A percentile compares a stretch with the other conserved stretches of the same genome.
phyloP scores from a whole-genome alignment of 35 echinoderm and acorn worm species.

The Holothuria glaberrima region DNA sequence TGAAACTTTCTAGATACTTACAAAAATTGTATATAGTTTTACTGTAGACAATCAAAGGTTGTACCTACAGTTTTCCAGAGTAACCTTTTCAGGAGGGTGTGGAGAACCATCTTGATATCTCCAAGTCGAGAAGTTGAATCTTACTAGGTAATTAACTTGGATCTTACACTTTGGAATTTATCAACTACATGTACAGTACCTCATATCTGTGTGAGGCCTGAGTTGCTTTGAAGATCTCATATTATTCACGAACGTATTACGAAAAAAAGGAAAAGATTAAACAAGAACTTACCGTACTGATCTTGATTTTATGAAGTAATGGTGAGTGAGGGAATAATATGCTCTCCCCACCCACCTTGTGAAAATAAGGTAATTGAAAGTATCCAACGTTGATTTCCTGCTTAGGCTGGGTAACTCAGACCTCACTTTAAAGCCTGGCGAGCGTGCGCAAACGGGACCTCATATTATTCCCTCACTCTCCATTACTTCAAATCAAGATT shows the following conservation, averaged over 20 bases:
- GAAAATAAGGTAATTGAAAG: constrained; percentile 12
- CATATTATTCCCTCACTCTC: constrained; percentile 2
- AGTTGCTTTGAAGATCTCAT: constrained; percentile 17
- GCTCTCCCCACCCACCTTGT: constrained; percentile 16
- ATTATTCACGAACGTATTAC: constrained; percentile 5
- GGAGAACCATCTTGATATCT: constrained; percentile 2
- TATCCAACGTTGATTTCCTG: not conserved
- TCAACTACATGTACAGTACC: not conserved
- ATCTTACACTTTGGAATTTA: not conserved
- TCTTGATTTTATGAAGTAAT: constrained; percentile 43
- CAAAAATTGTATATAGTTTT: not conserved
- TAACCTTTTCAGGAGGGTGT: not conserved
- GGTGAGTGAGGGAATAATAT: constrained; percentile 32
- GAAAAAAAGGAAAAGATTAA: not conserved
- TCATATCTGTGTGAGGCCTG: not conserved
- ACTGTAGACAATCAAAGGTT: not conserved
- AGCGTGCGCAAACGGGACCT: constrained; percentile 35
- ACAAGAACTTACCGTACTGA: not conserved
- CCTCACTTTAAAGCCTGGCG: constrained; percentile 33
- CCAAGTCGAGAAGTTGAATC: not conserved
- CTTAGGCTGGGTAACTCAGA: constrained; percentile 37
- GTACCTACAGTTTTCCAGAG: constrained; percentile 8
- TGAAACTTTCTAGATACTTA: constrained; percentile 3
- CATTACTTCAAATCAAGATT: constrained; percentile 36
- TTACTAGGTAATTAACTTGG: constrained; percentile 5